Evolutionary conservation across 2,888 invertebrate species (phyloP).

Genomic region (Drosophila pegasa): DNA sequence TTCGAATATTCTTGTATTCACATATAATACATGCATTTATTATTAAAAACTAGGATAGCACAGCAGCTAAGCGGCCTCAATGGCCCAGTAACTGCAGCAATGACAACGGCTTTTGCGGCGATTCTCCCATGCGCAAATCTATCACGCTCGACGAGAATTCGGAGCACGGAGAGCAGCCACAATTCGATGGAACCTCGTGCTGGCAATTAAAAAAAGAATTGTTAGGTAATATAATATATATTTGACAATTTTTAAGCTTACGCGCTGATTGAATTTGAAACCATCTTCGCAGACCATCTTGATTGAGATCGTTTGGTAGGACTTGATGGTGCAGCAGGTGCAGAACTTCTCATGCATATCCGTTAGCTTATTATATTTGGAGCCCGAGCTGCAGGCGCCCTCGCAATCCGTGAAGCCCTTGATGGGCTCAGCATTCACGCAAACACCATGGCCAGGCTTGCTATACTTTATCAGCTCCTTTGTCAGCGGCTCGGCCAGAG

Average conservation of each 20-base stretch:
- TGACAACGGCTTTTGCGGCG: constrained; percentile 23
- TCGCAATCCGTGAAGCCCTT: constrained; percentile 89
- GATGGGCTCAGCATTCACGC: constrained; percentile 88
- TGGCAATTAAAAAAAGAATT: constrained; percentile 26
- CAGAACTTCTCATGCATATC: constrained; percentile 87
- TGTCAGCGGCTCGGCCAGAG: constrained; percentile 86
- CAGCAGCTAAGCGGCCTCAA: constrained; percentile 2
- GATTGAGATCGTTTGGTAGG: constrained; percentile 77
- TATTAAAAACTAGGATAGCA: constrained; percentile 8
- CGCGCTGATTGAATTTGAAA: constrained; percentile 53
- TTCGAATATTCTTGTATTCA: constrained; percentile 20
- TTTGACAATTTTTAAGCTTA: constrained; percentile 1
- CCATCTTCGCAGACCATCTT: constrained; percentile 86
- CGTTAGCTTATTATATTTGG: constrained; percentile 88
- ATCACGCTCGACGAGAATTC: constrained; percentile 58
- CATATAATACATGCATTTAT: constrained; percentile 7
- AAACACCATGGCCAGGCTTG: constrained; percentile 86
- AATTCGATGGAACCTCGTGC: constrained; percentile 81
- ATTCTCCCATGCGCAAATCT: constrained; percentile 42
- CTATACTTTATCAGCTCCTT: constrained; percentile 86
- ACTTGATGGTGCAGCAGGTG: constrained; percentile 87
- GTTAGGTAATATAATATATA: neutral
- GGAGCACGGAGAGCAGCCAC: constrained; percentile 77
- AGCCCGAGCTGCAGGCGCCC: constrained; percentile 89
- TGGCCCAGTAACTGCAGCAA: constrained; percentile 46